phyloP scores from a whole-genome alignment of 1,140 invertebrate species.

The Drosophila asahinai region DNA sequence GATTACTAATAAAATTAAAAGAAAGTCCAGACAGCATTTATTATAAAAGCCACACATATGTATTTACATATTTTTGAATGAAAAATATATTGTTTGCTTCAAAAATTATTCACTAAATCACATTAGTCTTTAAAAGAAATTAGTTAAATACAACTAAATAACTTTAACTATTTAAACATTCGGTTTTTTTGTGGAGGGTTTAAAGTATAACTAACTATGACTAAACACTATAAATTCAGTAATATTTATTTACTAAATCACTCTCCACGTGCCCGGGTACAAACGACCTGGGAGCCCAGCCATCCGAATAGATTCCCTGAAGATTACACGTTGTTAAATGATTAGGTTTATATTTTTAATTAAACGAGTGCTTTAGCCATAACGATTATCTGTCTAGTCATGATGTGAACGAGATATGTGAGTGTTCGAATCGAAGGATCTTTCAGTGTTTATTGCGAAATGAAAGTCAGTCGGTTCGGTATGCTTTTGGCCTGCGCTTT shows the following conservation, averaged over 20 bases:
- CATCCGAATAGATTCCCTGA: conserved; percentile 15
- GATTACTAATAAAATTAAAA: too few relatives aligned
- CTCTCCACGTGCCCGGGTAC: not conserved
- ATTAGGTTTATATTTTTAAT: conserved; percentile 2
- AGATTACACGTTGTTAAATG: conserved; percentile 27
- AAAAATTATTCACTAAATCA: too few relatives aligned
- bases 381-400: not conserved
- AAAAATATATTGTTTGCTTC: too few relatives aligned
- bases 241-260: not conserved
- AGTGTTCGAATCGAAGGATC: conserved; percentile 5
- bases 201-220: conserved; percentile 4
- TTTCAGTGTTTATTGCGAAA: conserved; percentile 18
- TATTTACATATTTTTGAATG: too few relatives aligned
- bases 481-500: conserved; percentile 7
- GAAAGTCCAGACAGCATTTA: not conserved
- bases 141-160: too few relatives aligned
- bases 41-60: too few relatives aligned
- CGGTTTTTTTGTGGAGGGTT: too few relatives aligned
- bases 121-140: too few relatives aligned
- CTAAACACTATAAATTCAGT: not conserved
- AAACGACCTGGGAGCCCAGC: not conserved
- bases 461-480: conserved; percentile 33
- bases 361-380: conserved; percentile 2
- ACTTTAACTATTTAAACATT: too few relatives aligned
- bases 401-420: not conserved